Evolutionary conservation across 2,888 invertebrate species (phyloP).

Genomic region (Candidula unifasciata): DNA sequence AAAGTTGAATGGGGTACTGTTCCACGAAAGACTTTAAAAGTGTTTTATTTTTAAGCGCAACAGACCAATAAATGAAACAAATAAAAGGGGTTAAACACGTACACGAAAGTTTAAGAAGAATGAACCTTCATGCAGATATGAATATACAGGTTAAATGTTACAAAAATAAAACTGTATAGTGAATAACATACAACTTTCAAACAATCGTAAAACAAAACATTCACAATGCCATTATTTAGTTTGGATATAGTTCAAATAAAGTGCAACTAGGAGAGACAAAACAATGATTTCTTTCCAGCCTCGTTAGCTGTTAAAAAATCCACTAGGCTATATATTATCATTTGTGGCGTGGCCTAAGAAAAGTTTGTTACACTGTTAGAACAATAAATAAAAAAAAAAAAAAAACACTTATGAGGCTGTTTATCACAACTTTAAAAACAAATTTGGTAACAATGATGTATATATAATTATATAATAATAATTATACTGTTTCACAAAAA

Average conservation of each 20-base stretch:
- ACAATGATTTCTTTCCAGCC: not conserved
- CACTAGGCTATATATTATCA: no score
- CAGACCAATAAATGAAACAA: conserved; percentile 33
- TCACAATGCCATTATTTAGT: conserved; percentile 31
- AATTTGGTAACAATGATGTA: no score
- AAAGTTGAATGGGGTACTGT: conserved; percentile 32
- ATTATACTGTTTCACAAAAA: no score
- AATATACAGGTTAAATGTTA: not conserved
- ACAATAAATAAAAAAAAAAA: no score
- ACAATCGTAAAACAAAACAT: conserved; percentile 16
- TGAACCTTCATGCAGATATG: not conserved
- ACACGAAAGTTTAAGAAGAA: not conserved
- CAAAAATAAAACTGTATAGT: not conserved
- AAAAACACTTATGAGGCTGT: no score
- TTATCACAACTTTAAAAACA: no score
- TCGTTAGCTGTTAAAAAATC: no score
- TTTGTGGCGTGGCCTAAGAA: no score
- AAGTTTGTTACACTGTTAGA: no score
- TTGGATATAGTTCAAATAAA: conserved; percentile 16
- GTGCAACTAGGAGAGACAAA: not conserved
- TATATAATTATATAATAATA: no score
- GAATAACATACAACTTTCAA: conserved; percentile 9
- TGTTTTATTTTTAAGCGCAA: conserved; percentile 41
- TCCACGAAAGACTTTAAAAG: conserved; percentile 45
- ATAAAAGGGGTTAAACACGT: not conserved